Conservation (phyloP, 2,888 invertebrate genomes). For the Drosophila helvetica region DNA sequence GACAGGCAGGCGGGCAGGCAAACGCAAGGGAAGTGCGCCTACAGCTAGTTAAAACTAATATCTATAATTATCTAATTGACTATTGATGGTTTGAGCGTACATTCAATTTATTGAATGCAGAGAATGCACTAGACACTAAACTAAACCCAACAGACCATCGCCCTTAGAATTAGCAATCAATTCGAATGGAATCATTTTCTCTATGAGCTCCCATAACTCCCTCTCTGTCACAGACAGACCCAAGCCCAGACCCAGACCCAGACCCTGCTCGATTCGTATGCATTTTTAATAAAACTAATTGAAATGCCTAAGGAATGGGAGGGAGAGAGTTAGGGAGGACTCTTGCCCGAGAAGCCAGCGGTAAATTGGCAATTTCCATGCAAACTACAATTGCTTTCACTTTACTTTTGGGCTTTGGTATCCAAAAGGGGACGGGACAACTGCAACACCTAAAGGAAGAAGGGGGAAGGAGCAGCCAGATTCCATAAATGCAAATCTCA, state of each 20-base stretch:
- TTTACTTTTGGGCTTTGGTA: conserved; percentile 17
- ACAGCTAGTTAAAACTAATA: conserved; percentile 18
- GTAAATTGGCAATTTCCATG: conserved; percentile 46
- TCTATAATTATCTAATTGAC: conserved; percentile 73
- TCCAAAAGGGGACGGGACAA: not conserved
- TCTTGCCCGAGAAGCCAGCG: conserved; percentile 19
- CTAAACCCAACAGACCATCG: conserved; percentile 35
- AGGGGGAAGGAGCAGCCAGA: conserved; percentile 20
- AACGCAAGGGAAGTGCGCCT: conserved; percentile 26
- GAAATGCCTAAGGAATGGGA: conserved; percentile 40
- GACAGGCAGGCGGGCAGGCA: conserved; percentile 10
- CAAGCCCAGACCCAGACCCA: not conserved
- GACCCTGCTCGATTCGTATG: conserved; percentile 35
- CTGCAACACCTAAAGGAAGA: conserved; percentile 4
- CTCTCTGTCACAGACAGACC: conserved; percentile 9
- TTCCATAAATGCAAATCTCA: conserved; percentile 33
- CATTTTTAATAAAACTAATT: conserved; percentile 74
- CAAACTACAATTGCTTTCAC: conserved; percentile 46
- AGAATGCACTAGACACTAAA: conserved; percentile 18
- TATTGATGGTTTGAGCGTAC: conserved; percentile 50
- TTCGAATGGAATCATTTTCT: conserved; percentile 50
- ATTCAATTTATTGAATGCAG: conserved; percentile 49
- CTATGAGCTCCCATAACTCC: not conserved
- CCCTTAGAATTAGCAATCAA: conserved; percentile 40
- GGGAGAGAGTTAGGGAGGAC: not conserved